Evolutionary conservation across 37 sponge, comb jelly and placozoan species (phyloP).

Genomic region (Corticium candelabrum): DNA sequence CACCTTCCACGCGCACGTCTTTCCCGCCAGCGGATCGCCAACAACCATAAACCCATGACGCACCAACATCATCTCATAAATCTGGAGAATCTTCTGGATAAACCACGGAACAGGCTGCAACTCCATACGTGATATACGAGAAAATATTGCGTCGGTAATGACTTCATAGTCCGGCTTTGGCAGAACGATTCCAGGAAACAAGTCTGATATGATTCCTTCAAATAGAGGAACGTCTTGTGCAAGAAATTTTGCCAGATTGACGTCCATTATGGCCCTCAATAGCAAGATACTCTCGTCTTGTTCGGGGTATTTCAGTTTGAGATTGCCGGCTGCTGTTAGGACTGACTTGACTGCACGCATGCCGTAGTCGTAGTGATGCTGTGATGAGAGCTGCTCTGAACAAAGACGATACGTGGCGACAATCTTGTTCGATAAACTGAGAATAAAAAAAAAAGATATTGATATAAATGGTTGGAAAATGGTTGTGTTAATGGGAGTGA

Average conservation of each 20-base stretch:
- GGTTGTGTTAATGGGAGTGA: neutral
- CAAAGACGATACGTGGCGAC: conserved; percentile 92
- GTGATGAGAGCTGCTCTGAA: conserved; percentile 96
- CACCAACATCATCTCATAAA: conserved; percentile 99
- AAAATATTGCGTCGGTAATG: conserved; percentile 52
- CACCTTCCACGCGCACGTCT: conserved; percentile 85
- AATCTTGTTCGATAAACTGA: conserved; percentile 87
- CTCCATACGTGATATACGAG: conserved; percentile 67
- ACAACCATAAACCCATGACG: conserved; percentile 99
- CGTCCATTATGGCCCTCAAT: conserved; percentile 90
- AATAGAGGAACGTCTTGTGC: conserved; percentile 94
- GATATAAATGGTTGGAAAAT: too few relatives aligned
- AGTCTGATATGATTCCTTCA: conserved; percentile 83
- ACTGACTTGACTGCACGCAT: conserved; percentile 98
- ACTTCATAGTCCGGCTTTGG: conserved; percentile 84
- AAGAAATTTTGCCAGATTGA: conserved; percentile 93
- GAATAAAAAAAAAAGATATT: neutral
- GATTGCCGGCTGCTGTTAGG: conserved; percentile 93
- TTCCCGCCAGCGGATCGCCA: conserved; percentile 93
- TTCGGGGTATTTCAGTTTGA: conserved; percentile 84
- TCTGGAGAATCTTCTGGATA: conserved; percentile 91
- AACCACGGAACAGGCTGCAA: conserved; percentile 93
- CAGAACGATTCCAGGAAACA: conserved; percentile 86
- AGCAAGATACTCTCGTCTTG: conserved; percentile 83
- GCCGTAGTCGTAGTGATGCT: conserved; percentile 98